phyloP scores from a whole-genome alignment of 2,113 vertebrate species.

The Vulpes ferrilata region DNA sequence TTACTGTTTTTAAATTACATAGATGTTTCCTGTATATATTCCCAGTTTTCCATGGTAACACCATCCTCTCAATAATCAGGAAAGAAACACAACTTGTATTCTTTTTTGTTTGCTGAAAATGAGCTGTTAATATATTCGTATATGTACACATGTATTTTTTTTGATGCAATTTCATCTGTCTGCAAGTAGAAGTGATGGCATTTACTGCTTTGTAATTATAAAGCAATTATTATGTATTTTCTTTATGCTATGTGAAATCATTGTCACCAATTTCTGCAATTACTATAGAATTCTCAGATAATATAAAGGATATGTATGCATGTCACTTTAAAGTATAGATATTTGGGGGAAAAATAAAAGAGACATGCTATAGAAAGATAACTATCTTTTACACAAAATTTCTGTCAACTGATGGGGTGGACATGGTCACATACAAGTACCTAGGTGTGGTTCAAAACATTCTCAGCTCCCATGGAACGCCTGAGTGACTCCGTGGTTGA shows the following conservation, averaged over 20 bases:
- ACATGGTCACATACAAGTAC: neutral
- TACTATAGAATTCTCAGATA: neutral
- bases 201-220: neutral
- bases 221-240: neutral
- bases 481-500: too few relatives aligned
- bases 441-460: neutral
- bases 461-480: neutral
- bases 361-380: rapidly evolving
- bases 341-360: neutral
- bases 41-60: neutral
- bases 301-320: neutral
- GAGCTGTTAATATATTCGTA: neutral
- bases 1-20: neutral
- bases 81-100: neutral
- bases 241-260: neutral
- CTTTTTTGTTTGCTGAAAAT: neutral
- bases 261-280: neutral
- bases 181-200: neutral
- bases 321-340: neutral
- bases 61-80: neutral
- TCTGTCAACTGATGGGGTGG: neutral
- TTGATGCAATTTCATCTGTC: neutral
- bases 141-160: neutral
- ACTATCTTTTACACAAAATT: neutral
- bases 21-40: neutral